Evolutionary conservation across 2,888 invertebrate genomes (phyloP).

Genomic region (Notodonta dromedarius): DNA sequence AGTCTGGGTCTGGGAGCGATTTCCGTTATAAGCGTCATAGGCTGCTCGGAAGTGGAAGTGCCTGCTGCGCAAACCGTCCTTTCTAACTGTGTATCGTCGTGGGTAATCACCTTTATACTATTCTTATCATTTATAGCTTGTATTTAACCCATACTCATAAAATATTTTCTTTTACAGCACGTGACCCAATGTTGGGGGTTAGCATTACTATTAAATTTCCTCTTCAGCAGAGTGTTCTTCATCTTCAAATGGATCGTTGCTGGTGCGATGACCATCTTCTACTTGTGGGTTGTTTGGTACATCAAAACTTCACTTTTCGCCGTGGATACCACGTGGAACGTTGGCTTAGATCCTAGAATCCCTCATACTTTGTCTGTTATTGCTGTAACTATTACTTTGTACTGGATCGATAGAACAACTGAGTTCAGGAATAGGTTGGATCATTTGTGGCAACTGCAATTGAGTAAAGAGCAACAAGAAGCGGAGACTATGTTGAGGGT

Average conservation of each 20-base stretch:
- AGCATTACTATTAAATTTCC: constrained; percentile 88
- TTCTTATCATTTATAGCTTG: constrained; percentile 1
- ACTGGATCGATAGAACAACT: constrained; percentile 94
- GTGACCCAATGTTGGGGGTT: constrained; percentile 89
- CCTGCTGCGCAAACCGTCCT: constrained; percentile 51
- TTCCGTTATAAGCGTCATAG: constrained; percentile 87
- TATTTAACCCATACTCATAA: constrained; percentile 4
- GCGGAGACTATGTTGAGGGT: constrained; percentile 94
- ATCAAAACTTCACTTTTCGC: constrained; percentile 83
- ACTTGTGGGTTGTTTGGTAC: constrained; percentile 88
- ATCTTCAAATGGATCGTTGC: constrained; percentile 91
- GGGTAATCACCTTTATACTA: constrained; percentile 63
- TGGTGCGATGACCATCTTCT: constrained; percentile 85
- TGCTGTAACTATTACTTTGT: constrained; percentile 90
- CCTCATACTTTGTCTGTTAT: constrained; percentile 90
- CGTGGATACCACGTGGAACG: constrained; percentile 88
- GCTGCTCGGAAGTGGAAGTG: constrained; percentile 60
- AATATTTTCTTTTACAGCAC: constrained; percentile 82
- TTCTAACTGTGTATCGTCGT: constrained; percentile 78
- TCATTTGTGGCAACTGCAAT: constrained; percentile 87
- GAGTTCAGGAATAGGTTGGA: constrained; percentile 96
- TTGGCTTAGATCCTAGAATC: constrained; percentile 86
- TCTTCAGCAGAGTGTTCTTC: constrained; percentile 94
- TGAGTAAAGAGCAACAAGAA: constrained; percentile 93
- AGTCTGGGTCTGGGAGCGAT: constrained; percentile 86